phyloP scores from a whole-genome alignment of 2,113 vertebrate genomes.

The Haliaeetus leucogaster region DNA sequence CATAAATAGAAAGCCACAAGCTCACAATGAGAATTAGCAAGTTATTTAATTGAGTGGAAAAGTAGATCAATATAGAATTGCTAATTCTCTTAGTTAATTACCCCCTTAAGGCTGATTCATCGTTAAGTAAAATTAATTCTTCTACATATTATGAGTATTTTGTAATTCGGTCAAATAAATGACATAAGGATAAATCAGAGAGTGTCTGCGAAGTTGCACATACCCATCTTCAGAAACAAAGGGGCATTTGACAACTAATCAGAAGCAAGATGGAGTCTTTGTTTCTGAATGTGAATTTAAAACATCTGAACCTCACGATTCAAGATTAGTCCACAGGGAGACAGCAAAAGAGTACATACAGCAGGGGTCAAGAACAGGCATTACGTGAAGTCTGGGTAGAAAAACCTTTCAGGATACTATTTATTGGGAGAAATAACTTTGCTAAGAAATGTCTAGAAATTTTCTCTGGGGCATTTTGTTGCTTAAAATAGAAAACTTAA shows the following conservation, averaged over 20 bases:
- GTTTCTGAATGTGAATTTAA: neutral
- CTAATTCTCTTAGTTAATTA: slow-evolving; percentile 36
- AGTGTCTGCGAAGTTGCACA: neutral
- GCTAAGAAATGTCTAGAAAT: neutral
- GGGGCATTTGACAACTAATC: neutral
- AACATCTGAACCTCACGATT: neutral
- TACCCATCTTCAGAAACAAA: neutral
- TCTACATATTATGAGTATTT: neutral
- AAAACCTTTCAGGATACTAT: neutral
- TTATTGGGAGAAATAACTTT: neutral
- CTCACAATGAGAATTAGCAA: slow-evolving; percentile 12
- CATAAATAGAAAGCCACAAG: neutral
- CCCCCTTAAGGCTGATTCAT: neutral
- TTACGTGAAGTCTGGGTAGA: neutral
- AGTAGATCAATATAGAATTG: slow-evolving; percentile 6
- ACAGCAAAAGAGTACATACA: neutral
- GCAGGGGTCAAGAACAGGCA: neutral
- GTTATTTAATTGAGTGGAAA: slow-evolving; percentile 10
- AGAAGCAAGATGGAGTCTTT: neutral
- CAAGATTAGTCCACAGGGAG: neutral
- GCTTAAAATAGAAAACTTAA: neutral
- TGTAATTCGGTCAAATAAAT: neutral
- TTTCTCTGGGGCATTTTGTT: neutral
- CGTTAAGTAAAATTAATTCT: neutral
- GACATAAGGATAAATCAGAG: neutral